Base-by-base conservation (phyloP, 2,113 vertebrate species). In the Tetraodon nigroviridis region DNA sequence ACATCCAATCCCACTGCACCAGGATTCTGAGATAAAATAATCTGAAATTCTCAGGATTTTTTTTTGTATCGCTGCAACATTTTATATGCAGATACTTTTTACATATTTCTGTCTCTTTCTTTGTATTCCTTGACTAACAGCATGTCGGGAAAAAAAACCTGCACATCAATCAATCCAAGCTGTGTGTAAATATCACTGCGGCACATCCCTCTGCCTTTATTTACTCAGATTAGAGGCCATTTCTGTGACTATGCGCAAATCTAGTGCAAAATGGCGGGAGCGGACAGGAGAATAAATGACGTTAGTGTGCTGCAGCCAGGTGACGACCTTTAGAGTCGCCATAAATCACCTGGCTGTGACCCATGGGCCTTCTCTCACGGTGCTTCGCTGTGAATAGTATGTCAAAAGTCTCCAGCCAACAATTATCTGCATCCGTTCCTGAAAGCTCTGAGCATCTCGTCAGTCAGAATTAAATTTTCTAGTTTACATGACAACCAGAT, bases 321-420 rank as follows among this genome's bases (percentile, higher is more conserved):
- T 69, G 62, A 69, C 12, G 52, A 65, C 72, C 66, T 75, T 69
- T 77, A 79, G 73, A 73, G 61, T 67, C 75, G 60, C 65, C 24
- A 51, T 61, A 74, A 73, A 69, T 61, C 63, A 13, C 40, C 69
- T 11, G 57, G 61, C 62, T 48, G 58, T 73, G 63, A 73, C 54
- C 19, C 17, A 57, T 1, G 42, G 32, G 52, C 41, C 27, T 29
- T 51, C 45, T 52, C 27, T 60, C 51, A 19, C 47, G 19, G 41
- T 24, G 53, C 15, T 27, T 40, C 51, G 45, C 45, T 55, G 54
- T 51, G 20, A 64, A 63, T 56, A 45, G 19, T 44, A 3, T 18
- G 27, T 32, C 42, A 46, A 60, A 49, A 2, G 47, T 11, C 40
- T 11, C 8, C 32, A 37, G 32, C 32, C 32, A 37, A 37, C 7